Percentiles rank a stretch among this genome's conserved stretches.
Conservation (phyloP, 2,113 vertebrate species). For the Cottus gobio region DNA sequence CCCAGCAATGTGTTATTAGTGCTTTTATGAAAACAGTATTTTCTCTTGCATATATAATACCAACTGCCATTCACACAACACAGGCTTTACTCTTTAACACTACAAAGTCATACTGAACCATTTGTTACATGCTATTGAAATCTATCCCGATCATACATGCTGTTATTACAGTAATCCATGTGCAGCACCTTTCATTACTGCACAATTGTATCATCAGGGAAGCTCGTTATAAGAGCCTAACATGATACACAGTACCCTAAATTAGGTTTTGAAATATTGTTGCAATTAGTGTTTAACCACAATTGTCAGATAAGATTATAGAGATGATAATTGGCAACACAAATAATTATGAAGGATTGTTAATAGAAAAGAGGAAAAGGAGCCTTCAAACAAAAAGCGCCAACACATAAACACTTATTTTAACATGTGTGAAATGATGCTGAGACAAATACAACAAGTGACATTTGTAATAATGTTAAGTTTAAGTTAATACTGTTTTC, state of each 20-base stretch:
- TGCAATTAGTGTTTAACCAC: constrained; percentile 12
- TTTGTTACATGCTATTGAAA: constrained; percentile 29
- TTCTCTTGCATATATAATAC: constrained; percentile 26
- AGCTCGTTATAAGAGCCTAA: not conserved
- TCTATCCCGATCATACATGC: not conserved
- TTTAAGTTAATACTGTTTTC: constrained; percentile 42
- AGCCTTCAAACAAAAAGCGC: not conserved
- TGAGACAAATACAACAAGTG: not conserved
- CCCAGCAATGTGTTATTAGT: constrained; percentile 26
- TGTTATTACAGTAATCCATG: constrained; percentile 36
- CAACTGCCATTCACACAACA: constrained; percentile 11
- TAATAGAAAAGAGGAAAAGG: not conserved
- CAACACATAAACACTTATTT: not conserved
- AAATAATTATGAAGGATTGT: not conserved
- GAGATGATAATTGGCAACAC: constrained; percentile 1
- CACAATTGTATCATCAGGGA: not conserved
- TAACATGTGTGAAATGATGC: constrained; percentile 4
- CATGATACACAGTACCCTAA: not conserved
- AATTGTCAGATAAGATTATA: not conserved
- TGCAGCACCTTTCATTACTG: constrained; percentile 18
- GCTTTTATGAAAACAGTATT: constrained; percentile 56
- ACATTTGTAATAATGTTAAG: constrained; percentile 13
- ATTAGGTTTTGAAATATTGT: constrained; percentile 2
- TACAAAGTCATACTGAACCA: constrained; percentile 33
- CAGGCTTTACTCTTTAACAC: constrained; percentile 2